Evolutionary conservation across 2,113 vertebrate genomes (phyloP).

Genomic region (Daphoenositta chrysoptera): DNA sequence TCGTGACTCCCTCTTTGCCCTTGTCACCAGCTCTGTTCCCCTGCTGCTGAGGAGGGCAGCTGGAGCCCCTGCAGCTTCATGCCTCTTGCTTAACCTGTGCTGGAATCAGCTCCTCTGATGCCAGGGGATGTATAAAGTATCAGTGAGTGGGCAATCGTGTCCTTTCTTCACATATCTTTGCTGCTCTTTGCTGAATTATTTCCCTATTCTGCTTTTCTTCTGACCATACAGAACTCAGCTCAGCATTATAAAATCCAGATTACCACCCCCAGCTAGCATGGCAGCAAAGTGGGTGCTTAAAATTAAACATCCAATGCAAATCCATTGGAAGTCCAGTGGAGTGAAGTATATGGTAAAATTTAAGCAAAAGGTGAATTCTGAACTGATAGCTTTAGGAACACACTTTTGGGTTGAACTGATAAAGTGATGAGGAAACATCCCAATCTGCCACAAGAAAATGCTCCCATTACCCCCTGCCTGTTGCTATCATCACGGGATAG

Average conservation of each 20-base stretch:
- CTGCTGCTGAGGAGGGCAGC: not conserved
- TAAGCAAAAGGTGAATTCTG: not conserved
- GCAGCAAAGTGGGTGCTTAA: not conserved
- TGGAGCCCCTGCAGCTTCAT: not conserved
- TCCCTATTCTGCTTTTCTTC: not conserved
- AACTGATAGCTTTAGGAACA: not conserved
- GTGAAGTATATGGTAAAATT: not conserved
- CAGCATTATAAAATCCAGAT: not conserved
- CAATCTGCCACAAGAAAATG: not conserved
- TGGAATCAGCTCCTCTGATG: not conserved
- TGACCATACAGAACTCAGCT: not conserved
- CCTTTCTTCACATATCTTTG: not conserved
- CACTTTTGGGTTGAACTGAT: not conserved
- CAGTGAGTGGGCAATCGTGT: not conserved
- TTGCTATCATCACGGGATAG: not conserved
- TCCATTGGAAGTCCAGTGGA: not conserved
- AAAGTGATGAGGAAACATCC: not conserved
- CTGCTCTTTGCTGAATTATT: not conserved
- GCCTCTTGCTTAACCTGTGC: not conserved
- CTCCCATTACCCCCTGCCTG: not conserved
- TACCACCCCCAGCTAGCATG: not conserved
- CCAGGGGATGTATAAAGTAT: not conserved
- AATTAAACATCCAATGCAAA: not conserved
- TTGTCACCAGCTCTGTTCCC: not conserved
- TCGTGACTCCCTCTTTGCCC: not conserved